Base-by-base conservation (phyloP, 2,888 invertebrate species). In the Drosophila dives region DNA sequence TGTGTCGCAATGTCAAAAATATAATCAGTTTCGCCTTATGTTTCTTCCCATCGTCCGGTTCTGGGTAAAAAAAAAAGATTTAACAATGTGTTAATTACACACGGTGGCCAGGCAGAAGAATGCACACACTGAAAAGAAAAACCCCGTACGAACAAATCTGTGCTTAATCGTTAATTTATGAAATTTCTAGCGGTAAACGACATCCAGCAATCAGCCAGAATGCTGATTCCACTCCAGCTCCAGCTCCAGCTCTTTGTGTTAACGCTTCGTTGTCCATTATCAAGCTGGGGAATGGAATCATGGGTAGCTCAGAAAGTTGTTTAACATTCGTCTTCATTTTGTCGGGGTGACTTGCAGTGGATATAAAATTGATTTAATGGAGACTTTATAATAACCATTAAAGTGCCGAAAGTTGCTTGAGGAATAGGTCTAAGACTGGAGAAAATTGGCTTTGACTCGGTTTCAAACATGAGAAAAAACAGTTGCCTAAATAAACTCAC, bases 81-180 rank as follows among this genome's bases (percentile, higher is more conserved):
- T 72, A 86, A 86, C 81, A 86, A 86, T 86, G 86, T 88, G 86
- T 81, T 86, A 86, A 88, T 86, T 86, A 80, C 86, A 69, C 54
- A 49, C 62, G 66, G 70, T 71, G 75, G 75, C 38, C 23, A 12
- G 66, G 26, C 36, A n/a, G 33, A 26, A 38, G 55, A 54, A 49
- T 45, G 45, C 8, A 17, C 8, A 17, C 49, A 49, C 26, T 26
- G 26, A 26, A 32, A 23, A 32, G 42, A 63, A 56, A 64, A 61
- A 67, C 69, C 75, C 77, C 81, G 85, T 83, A 80, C 59, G 55
- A 72, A 76, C 80, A 87, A 82, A 85, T 87, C 83, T 82, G 82
- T 76, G 85, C 87, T 87, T 87, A 86, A 86, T 88, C 86, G 86
- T 88, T 83, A 86, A 86, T 86, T 86, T 88, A 86, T 86, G 83